Conservation (phyloP, 2,113 vertebrate genomes). For the Eulemur macaco region DNA sequence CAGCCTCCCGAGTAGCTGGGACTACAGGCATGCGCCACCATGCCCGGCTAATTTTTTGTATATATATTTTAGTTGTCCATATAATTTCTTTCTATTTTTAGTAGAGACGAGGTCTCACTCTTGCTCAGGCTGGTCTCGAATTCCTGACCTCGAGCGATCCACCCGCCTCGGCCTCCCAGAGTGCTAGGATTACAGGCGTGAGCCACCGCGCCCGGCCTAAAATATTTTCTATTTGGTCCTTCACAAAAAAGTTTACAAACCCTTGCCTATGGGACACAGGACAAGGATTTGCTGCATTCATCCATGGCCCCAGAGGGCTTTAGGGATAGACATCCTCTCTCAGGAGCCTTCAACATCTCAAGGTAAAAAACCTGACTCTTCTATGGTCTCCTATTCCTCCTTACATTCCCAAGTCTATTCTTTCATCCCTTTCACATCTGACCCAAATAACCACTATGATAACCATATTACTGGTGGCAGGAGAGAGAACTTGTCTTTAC, state of each 20-base stretch:
- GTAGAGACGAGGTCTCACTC: no score
- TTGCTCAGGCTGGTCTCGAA: no score
- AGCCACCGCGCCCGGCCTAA: background rate
- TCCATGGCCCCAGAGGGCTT: background rate
- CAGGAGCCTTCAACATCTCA: background rate
- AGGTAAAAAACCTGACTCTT: background rate
- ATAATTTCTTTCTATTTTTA: no score
- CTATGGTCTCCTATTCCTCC: background rate
- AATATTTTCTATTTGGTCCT: background rate
- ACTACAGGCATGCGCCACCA: no score
- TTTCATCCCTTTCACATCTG: conserved; percentile 30
- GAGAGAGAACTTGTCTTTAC: background rate
- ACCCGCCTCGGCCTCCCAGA: no score
- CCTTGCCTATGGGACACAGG: background rate
- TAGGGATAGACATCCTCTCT: background rate
- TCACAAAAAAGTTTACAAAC: background rate
- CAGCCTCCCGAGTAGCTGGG: no score
- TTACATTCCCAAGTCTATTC: background rate
- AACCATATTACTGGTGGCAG: conserved; percentile 16
- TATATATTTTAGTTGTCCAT: no score
- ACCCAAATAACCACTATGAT: conserved; percentile 43
- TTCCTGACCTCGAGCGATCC: no score
- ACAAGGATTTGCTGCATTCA: background rate
- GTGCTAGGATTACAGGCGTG: no score
- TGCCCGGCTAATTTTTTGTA: no score